Evolutionary conservation across 2,113 vertebrate species (phyloP).

Genomic region (Climacteris rufus): DNA sequence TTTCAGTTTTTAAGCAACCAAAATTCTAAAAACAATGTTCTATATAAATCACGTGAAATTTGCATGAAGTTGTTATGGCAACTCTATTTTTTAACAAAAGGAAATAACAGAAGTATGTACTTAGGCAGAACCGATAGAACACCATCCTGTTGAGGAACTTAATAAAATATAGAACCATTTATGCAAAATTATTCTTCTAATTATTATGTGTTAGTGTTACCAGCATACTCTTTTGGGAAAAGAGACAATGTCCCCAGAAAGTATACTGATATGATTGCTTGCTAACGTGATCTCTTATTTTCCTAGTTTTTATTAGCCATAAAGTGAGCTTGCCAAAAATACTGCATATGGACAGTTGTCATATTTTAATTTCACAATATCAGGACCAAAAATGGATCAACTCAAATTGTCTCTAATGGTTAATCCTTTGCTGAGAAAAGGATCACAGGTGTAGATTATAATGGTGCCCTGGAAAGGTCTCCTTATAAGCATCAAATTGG

Average conservation of each 20-base stretch:
- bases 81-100: not conserved
- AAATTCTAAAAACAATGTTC: not conserved
- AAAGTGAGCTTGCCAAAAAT: not conserved
- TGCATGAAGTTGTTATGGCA: slow-evolving; percentile 3
- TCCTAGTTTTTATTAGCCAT: not conserved
- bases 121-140: not conserved
- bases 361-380: not conserved
- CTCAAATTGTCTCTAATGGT: not conserved
- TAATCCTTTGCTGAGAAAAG: not conserved
- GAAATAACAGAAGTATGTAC: not conserved
- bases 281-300: not conserved
- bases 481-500: not conserved
- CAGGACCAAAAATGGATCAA: not conserved
- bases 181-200: not conserved
- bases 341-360: not conserved
- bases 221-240: not conserved
- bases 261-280: not conserved
- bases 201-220: not conserved
- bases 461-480: not conserved
- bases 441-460: not conserved
- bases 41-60: not conserved
- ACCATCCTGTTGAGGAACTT: not conserved
- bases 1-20: not conserved
- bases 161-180: not conserved
- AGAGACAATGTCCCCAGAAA: not conserved